Base-by-base conservation (phyloP, 2,113 vertebrate species). In the Coturnix japonica region DNA sequence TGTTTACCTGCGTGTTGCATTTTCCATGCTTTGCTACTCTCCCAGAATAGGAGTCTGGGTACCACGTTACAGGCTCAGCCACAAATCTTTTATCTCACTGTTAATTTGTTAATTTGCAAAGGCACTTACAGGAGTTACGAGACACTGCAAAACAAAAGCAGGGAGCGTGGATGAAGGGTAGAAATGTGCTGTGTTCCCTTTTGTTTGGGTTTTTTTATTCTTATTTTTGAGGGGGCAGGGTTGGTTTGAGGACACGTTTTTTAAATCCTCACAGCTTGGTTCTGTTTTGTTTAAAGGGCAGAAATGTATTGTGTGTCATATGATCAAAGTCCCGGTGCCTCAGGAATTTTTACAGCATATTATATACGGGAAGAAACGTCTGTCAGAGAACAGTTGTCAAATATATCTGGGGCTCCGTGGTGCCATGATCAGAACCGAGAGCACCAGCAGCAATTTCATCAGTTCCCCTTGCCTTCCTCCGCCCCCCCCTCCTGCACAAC, bases 221-320 rank as follows among this genome's bases (percentile, higher is more conserved):
- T 43, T 67, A 25, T 54, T 54, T 35, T 7, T 0, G 25, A 25
- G 60, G 37, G 67, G 67, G 81, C 37, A 70, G 81, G 69, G 94
- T 91, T 93, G 85, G 76, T 91, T 60, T 71, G 54, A 93, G 92
- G 94, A 91, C 66, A 56, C 16, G 1, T 92, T 90, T 87, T 94
- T 93, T 28, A 85, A 91, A 95, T 78, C 93, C 87, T 90, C 2
- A 0, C 83, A 26, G 35, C 86, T 91, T 25, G 86, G 94, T 64
- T 94, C 92, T 91, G 91, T 81, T 96, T 92, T 95, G 69, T 95
- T 96, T 95, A 90, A 95, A 88, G 78, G 71, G 87, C 57, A 92
- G 91, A 87, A 94, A 95, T 84, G 90, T 88, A 95, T 88, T 94
- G 95, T 81, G 87, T 96, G 95, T 95, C 91, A n/a, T 75, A 78